Evolutionary conservation across 2,113 vertebrate genomes (phyloP).

Genomic region (Spea multiplicata): DNA sequence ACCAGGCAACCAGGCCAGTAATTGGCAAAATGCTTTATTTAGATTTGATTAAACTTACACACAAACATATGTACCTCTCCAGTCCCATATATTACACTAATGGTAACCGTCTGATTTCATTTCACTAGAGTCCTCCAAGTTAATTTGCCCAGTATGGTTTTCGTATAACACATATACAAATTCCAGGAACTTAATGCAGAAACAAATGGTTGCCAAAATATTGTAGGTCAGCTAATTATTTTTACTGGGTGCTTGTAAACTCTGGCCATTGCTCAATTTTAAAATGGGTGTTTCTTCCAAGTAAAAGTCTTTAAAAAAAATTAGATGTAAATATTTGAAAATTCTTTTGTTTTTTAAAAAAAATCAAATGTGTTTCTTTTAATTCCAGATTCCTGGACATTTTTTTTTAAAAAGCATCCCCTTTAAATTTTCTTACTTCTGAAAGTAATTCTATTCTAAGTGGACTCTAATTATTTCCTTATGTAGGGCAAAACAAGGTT

Average conservation of each 20-base stretch:
- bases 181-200: slow-evolving; percentile 21
- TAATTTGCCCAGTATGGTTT: slow-evolving; percentile 37
- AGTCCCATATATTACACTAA: slow-evolving; percentile 48
- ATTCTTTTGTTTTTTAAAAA: too few species aligned
- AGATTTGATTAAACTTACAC: slow-evolving; percentile 59
- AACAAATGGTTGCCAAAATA: background rate
- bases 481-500: background rate
- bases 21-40: slow-evolving; percentile 54
- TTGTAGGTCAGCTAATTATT: too few species aligned
- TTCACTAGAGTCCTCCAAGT: slow-evolving; percentile 49
- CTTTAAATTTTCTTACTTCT: background rate
- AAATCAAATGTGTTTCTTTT: too few species aligned
- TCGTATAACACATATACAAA: background rate
- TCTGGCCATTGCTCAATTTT: too few species aligned
- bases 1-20: slow-evolving; percentile 57
- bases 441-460: background rate
- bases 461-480: background rate
- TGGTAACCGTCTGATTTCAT: slow-evolving; percentile 57
- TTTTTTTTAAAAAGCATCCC: too few species aligned
- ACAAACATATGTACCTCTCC: slow-evolving; percentile 51
- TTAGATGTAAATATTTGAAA: too few species aligned
- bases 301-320: too few species aligned
- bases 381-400: too few species aligned
- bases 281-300: too few species aligned
- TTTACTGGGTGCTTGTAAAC: too few species aligned